Evolutionary conservation across 2,888 invertebrate species (phyloP).

Genomic region (Ichneumoninae sp.): DNA sequence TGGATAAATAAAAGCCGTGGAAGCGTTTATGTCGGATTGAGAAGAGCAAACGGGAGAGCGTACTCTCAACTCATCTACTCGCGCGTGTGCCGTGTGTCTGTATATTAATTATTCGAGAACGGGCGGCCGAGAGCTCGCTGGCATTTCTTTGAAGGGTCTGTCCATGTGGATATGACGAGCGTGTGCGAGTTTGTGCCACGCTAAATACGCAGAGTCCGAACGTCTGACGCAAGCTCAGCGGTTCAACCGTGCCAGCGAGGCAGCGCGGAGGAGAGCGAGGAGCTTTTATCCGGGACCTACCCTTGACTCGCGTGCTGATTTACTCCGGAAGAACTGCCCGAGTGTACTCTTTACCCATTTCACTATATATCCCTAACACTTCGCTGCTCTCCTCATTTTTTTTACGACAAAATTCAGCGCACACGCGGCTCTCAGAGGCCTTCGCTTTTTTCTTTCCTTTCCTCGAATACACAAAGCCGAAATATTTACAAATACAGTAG

Average conservation of each 20-base stretch:
- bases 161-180: constrained; percentile 18
- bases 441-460: constrained; percentile 5
- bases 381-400: constrained; percentile 11
- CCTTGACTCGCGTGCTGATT: constrained; percentile 74
- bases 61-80: constrained; percentile 10
- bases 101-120: constrained; percentile 78
- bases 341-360: constrained; percentile 42
- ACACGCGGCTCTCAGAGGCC: constrained; percentile 29
- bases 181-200: constrained; percentile 60
- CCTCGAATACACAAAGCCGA: constrained; percentile 65
- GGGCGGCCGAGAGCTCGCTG: constrained; percentile 68
- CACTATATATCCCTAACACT: constrained; percentile 34
- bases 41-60: constrained; percentile 51
- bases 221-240: constrained; percentile 75
- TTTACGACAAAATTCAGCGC: constrained; percentile 25
- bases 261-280: constrained; percentile 64
- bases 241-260: constrained; percentile 28
- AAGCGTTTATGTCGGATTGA: constrained; percentile 27
- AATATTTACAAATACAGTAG: constrained; percentile 80
- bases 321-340: constrained; percentile 70
- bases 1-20: constrained; percentile 55
- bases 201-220: constrained; percentile 78
- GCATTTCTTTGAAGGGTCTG: constrained; percentile 79
- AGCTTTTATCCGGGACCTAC: constrained; percentile 78
- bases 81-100: constrained; percentile 14